phyloP scores from a whole-genome alignment of 2,888 invertebrate species.

The Himalopsyche tibetana region DNA sequence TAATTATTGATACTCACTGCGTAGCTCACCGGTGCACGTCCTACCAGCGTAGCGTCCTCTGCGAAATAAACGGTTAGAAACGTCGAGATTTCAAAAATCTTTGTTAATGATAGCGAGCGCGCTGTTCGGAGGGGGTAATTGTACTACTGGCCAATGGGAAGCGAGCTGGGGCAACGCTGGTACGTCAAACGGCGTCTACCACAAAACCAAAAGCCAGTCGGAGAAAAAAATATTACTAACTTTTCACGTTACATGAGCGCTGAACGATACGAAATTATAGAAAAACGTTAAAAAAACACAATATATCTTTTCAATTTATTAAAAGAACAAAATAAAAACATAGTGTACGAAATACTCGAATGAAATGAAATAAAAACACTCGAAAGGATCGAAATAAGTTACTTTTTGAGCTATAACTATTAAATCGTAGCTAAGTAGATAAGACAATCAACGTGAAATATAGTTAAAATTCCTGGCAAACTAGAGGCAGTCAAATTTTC shows the following conservation, averaged over 20 bases:
- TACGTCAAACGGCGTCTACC: background rate
- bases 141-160: constrained; percentile 70
- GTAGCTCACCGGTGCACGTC: constrained; percentile 66
- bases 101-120: constrained; percentile 74
- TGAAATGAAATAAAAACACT: too few species aligned
- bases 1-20: constrained; percentile 64
- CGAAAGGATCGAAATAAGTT: too few species aligned
- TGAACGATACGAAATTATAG: background rate
- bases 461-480: too few species aligned
- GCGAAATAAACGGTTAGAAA: constrained; percentile 75
- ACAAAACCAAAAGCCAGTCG: background rate
- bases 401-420: too few species aligned
- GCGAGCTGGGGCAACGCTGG: constrained; percentile 66
- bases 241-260: constrained; percentile 8
- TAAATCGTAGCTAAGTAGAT: too few species aligned
- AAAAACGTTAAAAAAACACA: background rate
- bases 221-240: constrained; percentile 41
- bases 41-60: constrained; percentile 70
- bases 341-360: too few species aligned
- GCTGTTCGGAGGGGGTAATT: constrained; percentile 68
- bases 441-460: too few species aligned
- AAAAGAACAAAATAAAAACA: background rate
- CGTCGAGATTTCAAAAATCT: constrained; percentile 77
- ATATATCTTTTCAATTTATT: background rate
- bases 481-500: too few species aligned